Evolutionary conservation across 2,113 vertebrate species (phyloP).

Genomic region (Delphinapterus leucas): DNA sequence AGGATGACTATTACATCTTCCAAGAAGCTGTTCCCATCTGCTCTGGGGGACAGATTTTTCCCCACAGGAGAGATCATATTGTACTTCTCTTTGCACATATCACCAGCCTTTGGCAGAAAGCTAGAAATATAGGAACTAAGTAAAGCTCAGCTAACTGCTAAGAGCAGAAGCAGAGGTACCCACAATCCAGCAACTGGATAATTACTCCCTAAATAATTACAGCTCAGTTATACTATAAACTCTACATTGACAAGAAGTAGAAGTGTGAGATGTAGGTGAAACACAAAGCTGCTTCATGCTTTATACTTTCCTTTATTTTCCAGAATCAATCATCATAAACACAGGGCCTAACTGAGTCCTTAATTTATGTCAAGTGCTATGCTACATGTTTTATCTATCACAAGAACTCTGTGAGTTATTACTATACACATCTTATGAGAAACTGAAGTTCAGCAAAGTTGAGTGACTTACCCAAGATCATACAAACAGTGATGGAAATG

Average conservation of each 20-base stretch:
- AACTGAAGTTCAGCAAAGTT: background rate
- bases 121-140: background rate
- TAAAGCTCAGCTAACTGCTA: background rate
- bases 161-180: background rate
- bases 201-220: background rate
- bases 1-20: background rate
- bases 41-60: background rate
- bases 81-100: background rate
- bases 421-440: background rate
- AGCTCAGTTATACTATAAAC: background rate
- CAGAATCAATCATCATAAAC: background rate
- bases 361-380: background rate
- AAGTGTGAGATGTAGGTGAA: background rate
- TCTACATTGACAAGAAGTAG: background rate
- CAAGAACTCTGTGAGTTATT: background rate
- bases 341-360: background rate
- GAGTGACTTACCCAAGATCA: background rate
- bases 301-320: background rate
- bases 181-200: background rate
- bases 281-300: background rate
- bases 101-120: background rate
- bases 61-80: background rate
- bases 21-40: background rate
- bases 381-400: background rate
- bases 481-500: background rate